Evolutionary conservation across 2,113 vertebrate species (phyloP).

Genomic region (Speoplatyrhinus poulsoni): DNA sequence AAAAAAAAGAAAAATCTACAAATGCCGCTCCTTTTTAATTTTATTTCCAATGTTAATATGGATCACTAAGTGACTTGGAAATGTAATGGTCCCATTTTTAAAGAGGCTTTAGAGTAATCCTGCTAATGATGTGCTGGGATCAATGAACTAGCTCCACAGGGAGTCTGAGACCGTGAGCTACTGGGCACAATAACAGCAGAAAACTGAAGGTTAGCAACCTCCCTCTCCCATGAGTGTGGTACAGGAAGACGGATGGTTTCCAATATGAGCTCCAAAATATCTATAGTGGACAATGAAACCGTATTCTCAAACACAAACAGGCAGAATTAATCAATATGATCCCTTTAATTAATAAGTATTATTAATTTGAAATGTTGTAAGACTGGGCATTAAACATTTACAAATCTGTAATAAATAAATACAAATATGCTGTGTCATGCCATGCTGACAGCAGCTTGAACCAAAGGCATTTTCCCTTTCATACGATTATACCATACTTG

Average conservation of each 20-base stretch:
- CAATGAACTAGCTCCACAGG: constrained; percentile 70
- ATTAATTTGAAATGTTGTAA: neutral
- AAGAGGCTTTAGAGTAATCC: constrained; percentile 76
- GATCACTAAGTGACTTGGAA: constrained; percentile 37
- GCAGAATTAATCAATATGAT: constrained; percentile 19
- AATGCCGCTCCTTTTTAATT: constrained; percentile 17
- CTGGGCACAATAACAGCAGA: constrained; percentile 72
- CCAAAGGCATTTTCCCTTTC: no score
- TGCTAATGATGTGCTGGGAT: constrained; percentile 76
- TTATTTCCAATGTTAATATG: constrained; percentile 29
- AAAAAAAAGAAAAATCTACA: neutral
- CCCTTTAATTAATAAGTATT: neutral
- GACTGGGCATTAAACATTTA: no score
- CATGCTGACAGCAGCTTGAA: no score
- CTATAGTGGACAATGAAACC: constrained; percentile 20
- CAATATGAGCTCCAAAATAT: constrained; percentile 50
- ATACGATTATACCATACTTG: no score
- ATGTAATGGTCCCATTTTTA: constrained; percentile 53
- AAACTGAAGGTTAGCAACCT: constrained; percentile 73
- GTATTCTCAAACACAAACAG: constrained; percentile 24
- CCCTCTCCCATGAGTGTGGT: constrained; percentile 61
- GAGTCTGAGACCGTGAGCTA: constrained; percentile 74
- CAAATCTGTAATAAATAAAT: no score
- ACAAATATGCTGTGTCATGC: no score
- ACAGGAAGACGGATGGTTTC: constrained; percentile 58